phyloP scores from a whole-genome alignment of 2,888 invertebrate species.

The Tubulanus polymorphus region DNA sequence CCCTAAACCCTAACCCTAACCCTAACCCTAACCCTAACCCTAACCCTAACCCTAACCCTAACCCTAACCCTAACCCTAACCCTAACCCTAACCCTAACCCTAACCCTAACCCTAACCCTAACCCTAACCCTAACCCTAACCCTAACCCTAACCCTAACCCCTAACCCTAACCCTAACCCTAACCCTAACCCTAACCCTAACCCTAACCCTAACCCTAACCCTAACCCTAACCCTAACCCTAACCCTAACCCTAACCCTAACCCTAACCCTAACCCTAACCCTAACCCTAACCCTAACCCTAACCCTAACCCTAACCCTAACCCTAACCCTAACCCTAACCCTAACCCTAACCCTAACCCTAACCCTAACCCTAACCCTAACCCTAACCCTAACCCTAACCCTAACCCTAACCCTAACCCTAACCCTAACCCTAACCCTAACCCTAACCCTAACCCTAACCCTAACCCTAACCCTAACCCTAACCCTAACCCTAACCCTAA shows the following conservation, averaged over 20 bases:
- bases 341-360: constrained; percentile 10
- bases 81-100: constrained; percentile 12
- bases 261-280: constrained; percentile 13
- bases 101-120: constrained; percentile 7
- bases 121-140: background rate
- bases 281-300: constrained; percentile 14
- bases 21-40: constrained; percentile 9
- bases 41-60: constrained; percentile 7
- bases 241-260: constrained; percentile 19
- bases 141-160: constrained; percentile 2
- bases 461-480: constrained; percentile 3
- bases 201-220: constrained; percentile 14
- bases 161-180: constrained; percentile 8
- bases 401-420: constrained; percentile 23
- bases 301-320: constrained; percentile 12
- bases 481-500: constrained; percentile 3
- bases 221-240: constrained; percentile 12
- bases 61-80: constrained; percentile 9
- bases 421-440: constrained; percentile 4
- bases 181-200: constrained; percentile 15
- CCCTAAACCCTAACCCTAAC: constrained; percentile 7
- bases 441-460: constrained; percentile 2
- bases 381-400: constrained; percentile 20
- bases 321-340: constrained; percentile 9
- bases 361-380: constrained; percentile 15